phyloP scores from a whole-genome alignment of 2,888 invertebrate genomes.

The Phyllotreta cruciferae region DNA sequence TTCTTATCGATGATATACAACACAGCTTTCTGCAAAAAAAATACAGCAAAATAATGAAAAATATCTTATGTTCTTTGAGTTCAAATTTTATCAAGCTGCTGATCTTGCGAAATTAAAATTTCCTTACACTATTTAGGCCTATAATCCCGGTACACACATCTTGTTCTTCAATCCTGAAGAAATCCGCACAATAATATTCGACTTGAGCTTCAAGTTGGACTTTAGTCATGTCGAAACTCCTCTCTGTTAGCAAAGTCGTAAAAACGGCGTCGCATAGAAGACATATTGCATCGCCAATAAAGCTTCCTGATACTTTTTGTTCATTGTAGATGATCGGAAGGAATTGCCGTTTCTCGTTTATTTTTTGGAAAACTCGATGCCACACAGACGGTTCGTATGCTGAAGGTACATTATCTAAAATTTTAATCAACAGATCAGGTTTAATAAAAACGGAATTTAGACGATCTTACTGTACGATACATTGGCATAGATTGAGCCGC shows the following conservation, averaged over 20 bases:
- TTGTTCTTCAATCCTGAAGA: not conserved
- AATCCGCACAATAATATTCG: constrained; percentile 24
- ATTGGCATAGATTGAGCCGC: too few species aligned
- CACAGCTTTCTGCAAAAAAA: constrained; percentile 62
- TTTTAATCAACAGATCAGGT: not conserved
- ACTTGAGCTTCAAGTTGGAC: constrained; percentile 21
- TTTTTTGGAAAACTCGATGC: constrained; percentile 3
- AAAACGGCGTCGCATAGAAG: constrained; percentile 20
- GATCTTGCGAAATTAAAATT: not conserved
- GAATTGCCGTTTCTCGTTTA: not conserved
- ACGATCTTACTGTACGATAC: too few species aligned
- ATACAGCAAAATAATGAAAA: not conserved
- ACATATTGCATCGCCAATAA: not conserved
- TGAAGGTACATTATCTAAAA: constrained; percentile 1
- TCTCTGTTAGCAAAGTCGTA: constrained; percentile 18
- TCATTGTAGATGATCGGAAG: not conserved
- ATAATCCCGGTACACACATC: constrained; percentile 27
- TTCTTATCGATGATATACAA: constrained; percentile 7
- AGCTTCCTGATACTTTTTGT: not conserved
- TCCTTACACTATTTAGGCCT: constrained; percentile 16
- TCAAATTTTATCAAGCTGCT: constrained; percentile 2
- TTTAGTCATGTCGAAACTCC: constrained; percentile 24
- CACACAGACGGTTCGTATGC: constrained; percentile 2
- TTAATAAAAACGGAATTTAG: too few species aligned
- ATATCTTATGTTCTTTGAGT: not conserved